Evolutionary conservation across 2,797 vertebrate species (phyloP), one percentile per base, ranked within the genome.

Genomic region (Phrynocephalus vlangalii): DNA sequence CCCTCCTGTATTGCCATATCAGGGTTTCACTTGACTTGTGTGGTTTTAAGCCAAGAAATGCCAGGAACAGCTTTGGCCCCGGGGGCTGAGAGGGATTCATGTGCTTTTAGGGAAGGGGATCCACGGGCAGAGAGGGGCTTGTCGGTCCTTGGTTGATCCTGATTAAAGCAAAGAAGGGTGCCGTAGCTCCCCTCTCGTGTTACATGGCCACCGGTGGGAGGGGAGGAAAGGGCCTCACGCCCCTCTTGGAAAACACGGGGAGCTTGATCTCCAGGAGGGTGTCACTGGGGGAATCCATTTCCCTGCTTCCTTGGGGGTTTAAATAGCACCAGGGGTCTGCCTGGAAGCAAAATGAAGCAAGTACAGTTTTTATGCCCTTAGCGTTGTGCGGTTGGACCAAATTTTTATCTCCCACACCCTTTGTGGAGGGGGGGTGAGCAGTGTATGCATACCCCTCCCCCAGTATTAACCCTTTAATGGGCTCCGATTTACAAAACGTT

Each of bases 371-470:
- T 16, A 80, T 33, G n/a, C 71, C 52, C 79, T 83, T 38, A 52
- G 28, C 75, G 11, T 92, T 93, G 88, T 15, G 5, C 87, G 68
- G 66, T 70, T 0, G 90, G 93, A 93, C 94, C 93, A 94, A 92
- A 92, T 10, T 5, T 26, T 5, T 48, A 7, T 56, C 80, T 22
- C 4, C 26, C 87, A 70, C 70, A 5, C 0, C 1, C 44, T 80
- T 84, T 50, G 73, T 24, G 70, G 9, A 44, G 1, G 9, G 22
- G 56, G 15, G 33, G 70, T 3, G 5, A 63, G 18, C 18, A 20
- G 60, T 3, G 60, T 1, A 26, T 26, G 38, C 30, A 8, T 70
- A n/a, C 2, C 79, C 44, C 38, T 18, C 7, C 48, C 77, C 77
- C 87, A 84, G 85, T 85, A 86, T 89, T 89, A 38, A 20, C 1